Percentiles rank a stretch among this genome's conserved stretches.
Evolutionary conservation across 2,113 vertebrate genomes (phyloP).

Genomic region (Pheucticus melanocephalus): DNA sequence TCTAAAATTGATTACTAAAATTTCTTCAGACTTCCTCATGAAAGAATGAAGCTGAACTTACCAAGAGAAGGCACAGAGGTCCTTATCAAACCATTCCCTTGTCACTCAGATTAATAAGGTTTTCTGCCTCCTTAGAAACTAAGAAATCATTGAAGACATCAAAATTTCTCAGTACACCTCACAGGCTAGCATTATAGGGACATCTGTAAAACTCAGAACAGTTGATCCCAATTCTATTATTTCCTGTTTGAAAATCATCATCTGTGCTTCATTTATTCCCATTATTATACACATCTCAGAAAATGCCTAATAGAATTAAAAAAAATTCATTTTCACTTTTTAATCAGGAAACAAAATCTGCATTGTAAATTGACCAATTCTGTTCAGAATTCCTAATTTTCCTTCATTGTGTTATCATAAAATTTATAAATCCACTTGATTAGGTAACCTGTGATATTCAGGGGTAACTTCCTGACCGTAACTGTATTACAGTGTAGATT

Average conservation of each 20-base stretch:
- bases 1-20: background rate
- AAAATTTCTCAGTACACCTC: background rate
- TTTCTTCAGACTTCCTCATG: background rate
- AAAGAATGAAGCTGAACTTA: background rate
- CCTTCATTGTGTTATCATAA: background rate
- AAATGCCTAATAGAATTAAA: rapidly evolving
- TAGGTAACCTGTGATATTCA: background rate
- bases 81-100: background rate
- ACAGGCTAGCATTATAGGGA: background rate
- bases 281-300: background rate
- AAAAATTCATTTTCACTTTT: rapidly evolving
- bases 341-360: background rate
- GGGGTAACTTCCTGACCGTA: background rate
- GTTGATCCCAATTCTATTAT: background rate
- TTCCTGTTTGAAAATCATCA: background rate
- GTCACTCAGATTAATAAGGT: background rate
- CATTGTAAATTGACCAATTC: background rate
- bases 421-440: background rate
- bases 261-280: background rate
- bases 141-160: background rate
- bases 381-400: background rate
- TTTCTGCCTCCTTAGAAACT: background rate
- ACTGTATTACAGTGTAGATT: background rate
- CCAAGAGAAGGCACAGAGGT: background rate
- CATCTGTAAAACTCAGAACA: background rate